Base-by-base conservation (phyloP, 2,888 invertebrate genomes). In the Drosophila barbarae region DNA sequence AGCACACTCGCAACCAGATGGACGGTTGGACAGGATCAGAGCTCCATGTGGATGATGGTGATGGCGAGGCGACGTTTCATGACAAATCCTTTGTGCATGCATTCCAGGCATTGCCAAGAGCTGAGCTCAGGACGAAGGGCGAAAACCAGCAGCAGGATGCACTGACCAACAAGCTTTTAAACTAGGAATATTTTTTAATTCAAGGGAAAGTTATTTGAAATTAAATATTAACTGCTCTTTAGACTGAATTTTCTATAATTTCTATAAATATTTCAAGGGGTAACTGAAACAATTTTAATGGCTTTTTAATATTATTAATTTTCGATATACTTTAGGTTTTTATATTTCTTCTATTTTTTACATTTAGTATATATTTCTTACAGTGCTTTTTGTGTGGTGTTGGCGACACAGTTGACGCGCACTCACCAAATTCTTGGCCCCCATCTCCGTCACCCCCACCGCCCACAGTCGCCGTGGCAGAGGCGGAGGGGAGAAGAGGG, bases 341-440 rank as follows among this genome's bases (percentile, higher is more conserved):
- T 18, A 8, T 15, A 21, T 10, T n/a, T n/a, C 5, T 13, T 5
- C 1, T 5, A 28, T 35, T 46, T 32, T 12, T 2, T 5, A 2
- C 1, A 3, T 10, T 12, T 7, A 18, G 18, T 4, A n/a, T 42
- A 39, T 21, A 6, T 39, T 58, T 42, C 21, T 54, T 5, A 2
- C 30, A 55, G 57, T 58, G 41, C 10, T 58, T 26, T 18, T 46
- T 13, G 28, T 47, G 50, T 46, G 53, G 65, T 66, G 66, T 56
- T 65, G 59, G 68, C 68, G 54, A 68, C 67, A 68, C 58, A 67
- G 67, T 67, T 68, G 67, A 67, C 61, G 69, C 55, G 63, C 56
- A 38, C 61, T 69, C 69, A 57, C 55, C 69, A 69, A 69, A 69
- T 61, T 69, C 50, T 61, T 69, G 68, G 44, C 59, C 36, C 52